These are phyloP conservation scores for Silurus glanis DNA, from an alignment of 2,113 vertebrate species.

Conservation along the genomic window DNA sequence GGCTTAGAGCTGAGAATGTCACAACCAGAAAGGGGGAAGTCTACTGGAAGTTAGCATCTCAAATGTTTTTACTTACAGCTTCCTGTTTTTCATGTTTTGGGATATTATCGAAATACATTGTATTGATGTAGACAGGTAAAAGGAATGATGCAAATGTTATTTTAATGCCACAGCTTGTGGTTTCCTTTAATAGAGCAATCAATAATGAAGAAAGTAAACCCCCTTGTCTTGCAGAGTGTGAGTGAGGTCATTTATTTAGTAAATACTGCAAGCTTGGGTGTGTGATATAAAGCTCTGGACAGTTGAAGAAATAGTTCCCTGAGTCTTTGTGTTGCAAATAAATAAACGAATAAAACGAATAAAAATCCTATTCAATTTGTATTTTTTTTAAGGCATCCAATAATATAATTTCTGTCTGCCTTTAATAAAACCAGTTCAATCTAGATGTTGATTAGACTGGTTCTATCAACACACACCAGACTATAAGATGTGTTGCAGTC, in stretches of 20 bases:
- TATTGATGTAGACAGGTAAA: not conserved
- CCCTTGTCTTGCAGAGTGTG: not conserved
- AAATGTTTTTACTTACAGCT: not conserved
- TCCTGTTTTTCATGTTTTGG: not conserved
- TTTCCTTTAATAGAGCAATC: not conserved
- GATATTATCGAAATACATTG: not conserved
- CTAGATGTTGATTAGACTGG: not conserved
- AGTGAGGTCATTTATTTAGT: not conserved
- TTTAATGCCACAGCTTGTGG: no score
- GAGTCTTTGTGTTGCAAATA: not conserved
- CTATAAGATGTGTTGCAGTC: not conserved
- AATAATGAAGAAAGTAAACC: not conserved
- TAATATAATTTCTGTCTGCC: not conserved
- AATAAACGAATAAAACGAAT: not conserved
- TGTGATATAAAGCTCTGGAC: not conserved
- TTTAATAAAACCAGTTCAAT: not conserved
- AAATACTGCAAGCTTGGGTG: not conserved
- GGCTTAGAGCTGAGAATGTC: not conserved
- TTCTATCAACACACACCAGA: not conserved
- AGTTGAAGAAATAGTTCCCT: not conserved
- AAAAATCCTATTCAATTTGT: not conserved
- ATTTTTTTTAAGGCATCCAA: not conserved
- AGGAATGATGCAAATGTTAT: not conserved
- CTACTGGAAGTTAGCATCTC: not conserved
- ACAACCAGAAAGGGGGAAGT: not conserved